These are phyloP conservation scores for Cynocephalus volans DNA, from an alignment of 2,113 vertebrate genomes.

Conservation along the genomic window DNA sequence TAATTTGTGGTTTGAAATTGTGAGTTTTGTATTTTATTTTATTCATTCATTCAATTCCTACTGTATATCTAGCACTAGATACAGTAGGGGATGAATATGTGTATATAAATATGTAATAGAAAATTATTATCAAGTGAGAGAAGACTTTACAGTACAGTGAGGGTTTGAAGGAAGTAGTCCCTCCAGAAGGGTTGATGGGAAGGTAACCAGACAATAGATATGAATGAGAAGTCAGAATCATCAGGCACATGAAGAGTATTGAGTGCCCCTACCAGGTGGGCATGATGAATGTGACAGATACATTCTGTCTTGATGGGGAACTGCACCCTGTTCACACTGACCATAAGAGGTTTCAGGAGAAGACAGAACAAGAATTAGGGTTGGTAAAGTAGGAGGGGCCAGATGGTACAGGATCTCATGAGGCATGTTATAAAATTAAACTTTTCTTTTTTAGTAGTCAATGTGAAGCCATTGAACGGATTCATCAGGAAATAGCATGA, in stretches of 20 bases:
- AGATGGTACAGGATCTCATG: not conserved
- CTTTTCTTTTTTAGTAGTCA: not conserved
- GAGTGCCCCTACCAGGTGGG: no score
- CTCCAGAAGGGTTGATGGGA: not conserved
- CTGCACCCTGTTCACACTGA: not conserved
- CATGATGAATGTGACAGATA: not conserved
- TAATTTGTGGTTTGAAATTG: not conserved
- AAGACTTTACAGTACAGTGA: not conserved
- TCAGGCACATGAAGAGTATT: accelerated
- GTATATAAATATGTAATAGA: not conserved
- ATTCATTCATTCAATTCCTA: not conserved
- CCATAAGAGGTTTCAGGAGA: not conserved
- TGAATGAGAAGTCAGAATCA: not conserved
- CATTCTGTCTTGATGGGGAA: not conserved
- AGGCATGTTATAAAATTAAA: not conserved
- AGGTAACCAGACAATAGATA: not conserved
- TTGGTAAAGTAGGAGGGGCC: not conserved
- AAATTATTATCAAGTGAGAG: slow-evolving; percentile 12
- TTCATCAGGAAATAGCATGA: not conserved
- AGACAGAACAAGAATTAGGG: not conserved
- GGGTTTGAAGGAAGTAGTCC: not conserved
- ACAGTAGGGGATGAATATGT: not conserved
- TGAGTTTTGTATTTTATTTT: not conserved
- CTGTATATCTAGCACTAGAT: not conserved
- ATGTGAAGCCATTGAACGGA: not conserved